Evolutionary conservation across 2,113 vertebrate species (phyloP).

Genomic region (Ictalurus furcatus): DNA sequence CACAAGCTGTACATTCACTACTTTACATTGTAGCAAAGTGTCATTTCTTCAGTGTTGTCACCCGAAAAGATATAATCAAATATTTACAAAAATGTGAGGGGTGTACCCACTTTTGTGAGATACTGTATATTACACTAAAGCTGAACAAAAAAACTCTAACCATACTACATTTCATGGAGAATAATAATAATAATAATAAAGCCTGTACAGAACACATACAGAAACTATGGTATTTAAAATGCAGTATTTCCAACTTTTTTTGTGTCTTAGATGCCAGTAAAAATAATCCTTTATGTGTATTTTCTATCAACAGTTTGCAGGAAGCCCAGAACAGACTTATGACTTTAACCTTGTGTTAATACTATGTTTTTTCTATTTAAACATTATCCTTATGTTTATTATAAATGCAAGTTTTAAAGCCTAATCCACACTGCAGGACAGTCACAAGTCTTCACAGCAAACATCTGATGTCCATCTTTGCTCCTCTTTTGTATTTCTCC

Average conservation of each 20-base stretch:
- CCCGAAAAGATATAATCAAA: too few species aligned
- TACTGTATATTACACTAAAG: not conserved
- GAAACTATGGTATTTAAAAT: not conserved
- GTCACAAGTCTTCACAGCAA: not conserved
- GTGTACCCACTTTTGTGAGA: too few species aligned
- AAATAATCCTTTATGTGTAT: not conserved
- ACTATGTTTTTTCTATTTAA: too few species aligned
- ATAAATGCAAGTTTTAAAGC: not conserved
- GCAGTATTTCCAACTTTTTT: not conserved
- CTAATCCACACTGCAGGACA: not conserved
- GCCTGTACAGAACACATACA: not conserved
- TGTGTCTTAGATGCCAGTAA: not conserved
- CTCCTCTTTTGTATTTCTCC: not conserved
- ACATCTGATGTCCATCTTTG: not conserved
- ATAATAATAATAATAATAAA: not conserved
- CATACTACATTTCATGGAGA: not conserved
- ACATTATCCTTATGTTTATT: not conserved
- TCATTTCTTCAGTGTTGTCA: too few species aligned
- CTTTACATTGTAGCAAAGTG: too few species aligned
- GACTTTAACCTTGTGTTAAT: not conserved
- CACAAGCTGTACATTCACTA: too few species aligned
- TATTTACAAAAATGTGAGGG: too few species aligned
- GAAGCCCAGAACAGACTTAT: not conserved
- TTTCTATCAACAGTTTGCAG: too few species aligned
- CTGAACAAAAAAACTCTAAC: not conserved